Percentiles rank a stretch among this genome's conserved stretches.
These are phyloP conservation scores for Parazoanthus darwini DNA, from an alignment of 92 coral and sea anemone species.

Conservation along the genomic window DNA sequence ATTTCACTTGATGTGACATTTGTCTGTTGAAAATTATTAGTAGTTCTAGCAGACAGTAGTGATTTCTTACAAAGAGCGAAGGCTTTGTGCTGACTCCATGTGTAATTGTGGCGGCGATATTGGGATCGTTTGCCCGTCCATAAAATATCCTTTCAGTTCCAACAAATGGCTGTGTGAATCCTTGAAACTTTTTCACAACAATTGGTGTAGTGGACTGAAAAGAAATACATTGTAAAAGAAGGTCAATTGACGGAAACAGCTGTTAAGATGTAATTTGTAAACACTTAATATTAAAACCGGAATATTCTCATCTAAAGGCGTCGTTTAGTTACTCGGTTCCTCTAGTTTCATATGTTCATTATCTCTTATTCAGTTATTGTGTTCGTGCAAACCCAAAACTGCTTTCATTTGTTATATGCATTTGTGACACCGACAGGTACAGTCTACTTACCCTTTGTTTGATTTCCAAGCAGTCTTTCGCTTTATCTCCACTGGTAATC, in stretches of 20 bases:
- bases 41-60: too few species aligned
- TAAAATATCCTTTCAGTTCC: conserved; percentile 86
- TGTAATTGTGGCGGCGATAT: conserved; percentile 67
- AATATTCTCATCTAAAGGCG: conserved; percentile 4
- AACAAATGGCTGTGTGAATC: conserved; percentile 74
- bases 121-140: conserved; percentile 95
- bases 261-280: not conserved
- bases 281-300: not conserved
- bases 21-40: not conserved
- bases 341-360: not conserved
- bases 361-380: not conserved
- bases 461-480: conserved; percentile 82
- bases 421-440: not conserved
- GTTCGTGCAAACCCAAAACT: not conserved
- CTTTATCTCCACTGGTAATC: conserved; percentile 72
- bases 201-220: conserved; percentile 74
- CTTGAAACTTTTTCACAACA: conserved; percentile 76
- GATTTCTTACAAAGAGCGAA: conserved; percentile 79
- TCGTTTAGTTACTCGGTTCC: not conserved
- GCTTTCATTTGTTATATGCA: not conserved
- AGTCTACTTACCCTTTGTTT: conserved; percentile 64
- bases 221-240: not conserved
- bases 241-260: conserved; percentile 13
- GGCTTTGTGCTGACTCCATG: conserved; percentile 98
- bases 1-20: not conserved